These are phyloP conservation scores for Perca schrenkii DNA, from an alignment of 2,113 vertebrate genomes.

Conservation along the genomic window DNA sequence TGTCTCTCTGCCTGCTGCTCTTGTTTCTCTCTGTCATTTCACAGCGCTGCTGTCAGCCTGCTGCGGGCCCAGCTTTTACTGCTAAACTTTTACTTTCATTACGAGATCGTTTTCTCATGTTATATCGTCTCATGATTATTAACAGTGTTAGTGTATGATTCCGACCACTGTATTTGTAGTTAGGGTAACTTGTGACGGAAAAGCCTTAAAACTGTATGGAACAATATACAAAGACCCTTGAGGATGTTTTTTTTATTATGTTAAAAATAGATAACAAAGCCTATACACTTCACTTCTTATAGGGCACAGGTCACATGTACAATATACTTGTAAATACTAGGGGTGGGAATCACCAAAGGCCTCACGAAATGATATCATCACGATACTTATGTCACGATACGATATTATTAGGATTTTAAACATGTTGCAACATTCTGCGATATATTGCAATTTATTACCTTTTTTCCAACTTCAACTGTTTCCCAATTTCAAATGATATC, in stretches of 20 bases:
- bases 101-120: not conserved
- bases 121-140: slow-evolving; percentile 2
- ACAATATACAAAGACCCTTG: not conserved
- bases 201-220: not conserved
- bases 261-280: not conserved
- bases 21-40: not conserved
- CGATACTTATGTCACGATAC: too few relatives aligned
- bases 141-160: not conserved
- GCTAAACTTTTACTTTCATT: slow-evolving; percentile 10
- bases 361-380: too few relatives aligned
- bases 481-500: too few relatives aligned
- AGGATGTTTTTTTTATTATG: not conserved
- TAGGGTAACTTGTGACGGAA: not conserved
- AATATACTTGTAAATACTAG: not conserved
- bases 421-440: too few relatives aligned
- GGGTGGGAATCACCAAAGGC: too few relatives aligned
- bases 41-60: slow-evolving; percentile 3
- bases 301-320: not conserved
- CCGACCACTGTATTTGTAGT: not conserved
- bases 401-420: too few relatives aligned
- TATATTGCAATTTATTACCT: too few relatives aligned
- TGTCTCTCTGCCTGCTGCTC: slow-evolving; percentile 38
- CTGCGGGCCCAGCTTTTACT: not conserved
- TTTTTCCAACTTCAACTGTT: too few relatives aligned
- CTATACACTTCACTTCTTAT: not conserved